Base-by-base conservation (phyloP, 92 coral and sea anemone genomes). In the Blastomussa wellsi region DNA sequence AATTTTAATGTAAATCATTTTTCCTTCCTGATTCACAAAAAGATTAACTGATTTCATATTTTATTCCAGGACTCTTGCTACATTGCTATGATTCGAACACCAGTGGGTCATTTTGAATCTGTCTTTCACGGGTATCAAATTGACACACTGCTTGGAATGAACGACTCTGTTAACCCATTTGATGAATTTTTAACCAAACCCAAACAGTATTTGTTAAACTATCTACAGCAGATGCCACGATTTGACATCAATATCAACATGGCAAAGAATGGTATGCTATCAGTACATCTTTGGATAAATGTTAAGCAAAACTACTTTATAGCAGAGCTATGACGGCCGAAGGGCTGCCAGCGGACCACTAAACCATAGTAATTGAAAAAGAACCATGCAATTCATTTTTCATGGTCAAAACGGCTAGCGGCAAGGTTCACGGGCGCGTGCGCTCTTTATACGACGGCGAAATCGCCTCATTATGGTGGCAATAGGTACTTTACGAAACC, bases 51-150 rank as follows among this genome's bases (percentile, higher is more conserved):
- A 6, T 16, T 51, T n/a, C 13, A 4, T 10, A 60, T 77, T 66
- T 32, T 15, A 12, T 73, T 74, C 4, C 48, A 94, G 97, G 93
- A 85, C 57, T 83, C 96, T 31, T 77, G 79, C 78, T 86, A 92
- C 39, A 82, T 96, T 37, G 84, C 99, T 65, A 88, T 96, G 69
- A 85, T 96, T 15, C 93, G 95, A 65, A 88, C 91, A 53, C 99
- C 99, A 3, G 80, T 79, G 55, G 79, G 79, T 17, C 93, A 94
- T 52, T 94, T 94, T 32, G 98, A 94, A 76, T 94, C 98, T 48
- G 84, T 90, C 20, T 94, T 94, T 77, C 82, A 92, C 83, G 79
- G 89, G 42, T 78, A 88, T 38, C 90, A 88, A 31, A 80, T 94
- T 6, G 95, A 92, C 60, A 73, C 64, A 0, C 33, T 94, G 26